A percentile compares a stretch with the other conserved stretches of the same genome.
Evolutionary conservation across 2,888 invertebrate genomes (phyloP).

Genomic region (Troglohyphantes excavatus): DNA sequence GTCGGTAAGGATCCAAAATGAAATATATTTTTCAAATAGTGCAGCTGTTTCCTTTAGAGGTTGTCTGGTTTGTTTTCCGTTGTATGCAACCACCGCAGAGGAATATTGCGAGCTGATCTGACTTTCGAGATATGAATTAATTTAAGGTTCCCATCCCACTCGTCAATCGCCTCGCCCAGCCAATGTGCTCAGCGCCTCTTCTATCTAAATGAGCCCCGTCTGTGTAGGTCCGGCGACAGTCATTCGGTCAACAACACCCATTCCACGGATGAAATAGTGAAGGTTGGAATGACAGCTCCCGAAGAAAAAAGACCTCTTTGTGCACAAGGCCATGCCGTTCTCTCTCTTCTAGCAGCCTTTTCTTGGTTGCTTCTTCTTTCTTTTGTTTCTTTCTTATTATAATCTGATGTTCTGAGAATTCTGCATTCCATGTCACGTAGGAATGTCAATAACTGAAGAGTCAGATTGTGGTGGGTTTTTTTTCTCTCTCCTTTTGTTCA

Average conservation of each 20-base stretch:
- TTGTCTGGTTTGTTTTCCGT: too few species aligned
- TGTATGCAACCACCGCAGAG: neutral
- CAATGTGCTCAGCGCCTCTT: neutral
- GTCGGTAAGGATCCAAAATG: too few species aligned
- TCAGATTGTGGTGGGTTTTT: neutral
- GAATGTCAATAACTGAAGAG: slow-evolving; percentile 18
- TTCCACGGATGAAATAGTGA: slow-evolving; percentile 45
- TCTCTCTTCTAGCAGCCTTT: neutral
- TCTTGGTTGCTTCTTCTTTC: neutral
- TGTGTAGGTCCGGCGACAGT: slow-evolving; percentile 41
- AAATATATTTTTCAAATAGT: too few species aligned
- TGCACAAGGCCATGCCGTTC: slow-evolving; percentile 40
- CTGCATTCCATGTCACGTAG: slow-evolving; percentile 1
- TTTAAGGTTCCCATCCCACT: neutral
- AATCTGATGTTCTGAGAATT: slow-evolving; percentile 37
- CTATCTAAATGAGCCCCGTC: neutral
- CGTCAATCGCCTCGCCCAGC: neutral
- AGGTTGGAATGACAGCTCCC: slow-evolving; percentile 40
- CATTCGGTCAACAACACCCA: slow-evolving; percentile 56
- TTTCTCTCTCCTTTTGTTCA: neutral
- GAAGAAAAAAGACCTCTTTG: slow-evolving; percentile 26
- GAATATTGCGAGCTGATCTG: neutral
- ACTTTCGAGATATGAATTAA: neutral
- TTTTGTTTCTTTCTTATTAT: neutral
- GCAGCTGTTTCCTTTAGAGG: too few species aligned